phyloP scores from a whole-genome alignment of 2,113 vertebrate genomes.

The Heptranchias perlo region DNA sequence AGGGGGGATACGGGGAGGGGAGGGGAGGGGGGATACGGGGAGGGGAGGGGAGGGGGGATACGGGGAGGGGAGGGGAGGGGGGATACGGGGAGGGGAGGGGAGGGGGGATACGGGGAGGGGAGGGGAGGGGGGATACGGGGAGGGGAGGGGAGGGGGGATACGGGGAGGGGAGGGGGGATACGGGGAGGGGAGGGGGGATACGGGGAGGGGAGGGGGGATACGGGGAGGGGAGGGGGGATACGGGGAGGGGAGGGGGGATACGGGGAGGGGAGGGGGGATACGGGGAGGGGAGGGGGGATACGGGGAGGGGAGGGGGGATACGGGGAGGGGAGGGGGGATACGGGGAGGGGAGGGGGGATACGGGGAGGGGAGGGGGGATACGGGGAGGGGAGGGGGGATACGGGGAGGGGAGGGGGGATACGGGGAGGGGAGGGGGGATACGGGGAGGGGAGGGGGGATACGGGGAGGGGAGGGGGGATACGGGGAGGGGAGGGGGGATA shows the following conservation, averaged over 20 bases:
- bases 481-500: slow-evolving; percentile 44
- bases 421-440: slow-evolving; percentile 42
- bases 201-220: slow-evolving; percentile 38
- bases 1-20: not conserved
- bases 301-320: slow-evolving; percentile 27
- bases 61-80: not conserved
- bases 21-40: too few relatives aligned
- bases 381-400: slow-evolving; percentile 50
- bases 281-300: slow-evolving; percentile 38
- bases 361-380: slow-evolving; percentile 69
- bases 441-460: not conserved
- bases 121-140: slow-evolving; percentile 42
- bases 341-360: slow-evolving; percentile 55
- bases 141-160: too few relatives aligned
- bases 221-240: slow-evolving; percentile 40
- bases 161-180: not conserved
- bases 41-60: not conserved
- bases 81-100: not conserved
- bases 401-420: slow-evolving; percentile 46
- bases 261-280: not conserved
- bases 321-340: slow-evolving; percentile 42
- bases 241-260: slow-evolving; percentile 22
- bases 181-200: slow-evolving; percentile 8
- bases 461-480: slow-evolving; percentile 43
- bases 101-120: slow-evolving; percentile 13